Base-by-base conservation (phyloP, 2,113 vertebrate genomes). In the Stigmatopora nigra region DNA sequence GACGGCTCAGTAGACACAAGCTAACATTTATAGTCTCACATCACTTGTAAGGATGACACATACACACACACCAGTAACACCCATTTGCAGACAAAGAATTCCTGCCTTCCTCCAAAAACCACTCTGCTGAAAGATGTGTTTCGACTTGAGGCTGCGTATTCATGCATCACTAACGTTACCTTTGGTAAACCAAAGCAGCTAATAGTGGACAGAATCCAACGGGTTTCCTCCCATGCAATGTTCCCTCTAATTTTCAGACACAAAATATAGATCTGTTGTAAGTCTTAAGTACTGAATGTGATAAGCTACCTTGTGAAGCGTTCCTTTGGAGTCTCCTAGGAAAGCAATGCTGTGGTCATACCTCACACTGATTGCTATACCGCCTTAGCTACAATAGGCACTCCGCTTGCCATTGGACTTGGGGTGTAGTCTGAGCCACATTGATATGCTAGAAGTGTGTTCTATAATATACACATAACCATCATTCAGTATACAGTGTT, bases 391-490 rank as follows among this genome's bases (percentile, higher is more conserved):
- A 91, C 89, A 77, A 97, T 79, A 0, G 96, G 88, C 0, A 89
- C 64, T 0, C 87, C 86, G 82, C 95, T 97, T 46, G 95, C 96
- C 94, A 99, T 97, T 0, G 97, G 96, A 79, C 95, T 99, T 25
- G 96, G 96, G 0, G 96, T 98, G 88, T 99, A 96, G 86, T 98
- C 95, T 10, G 95, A 97, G 64, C 97, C 97, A 41, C 97, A 99
- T 0, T 96, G 94, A 69, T 97, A 99, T 0, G 95, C 94, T 44
- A 93, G 93, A 7, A 98, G 78, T 1, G 95, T 99, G 64, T 98
- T 95, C 96, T 99, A 64, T 15, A 70, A 73, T 20, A 67, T 17
- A 36, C 16, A 64, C 19, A 45, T 45, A 38, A 45, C n/a, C 17
- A 61, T 15, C 38, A n/a, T 44, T 20, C 13, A 31, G 25, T 45